Evolutionary conservation across 1,140 invertebrate species (phyloP).

Genomic region (Odontomachus brunneus): DNA sequence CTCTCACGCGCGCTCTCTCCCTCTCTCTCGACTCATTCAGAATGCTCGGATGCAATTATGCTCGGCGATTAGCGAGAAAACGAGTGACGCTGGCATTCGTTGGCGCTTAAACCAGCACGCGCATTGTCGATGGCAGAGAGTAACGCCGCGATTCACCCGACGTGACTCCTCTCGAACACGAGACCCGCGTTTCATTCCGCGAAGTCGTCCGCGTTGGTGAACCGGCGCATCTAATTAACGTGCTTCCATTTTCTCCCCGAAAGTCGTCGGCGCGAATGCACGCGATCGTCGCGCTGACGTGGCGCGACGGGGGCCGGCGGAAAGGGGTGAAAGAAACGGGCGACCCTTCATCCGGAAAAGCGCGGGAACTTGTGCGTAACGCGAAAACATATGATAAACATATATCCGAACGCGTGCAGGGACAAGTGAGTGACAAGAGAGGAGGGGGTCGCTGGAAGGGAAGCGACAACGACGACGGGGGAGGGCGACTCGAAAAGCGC

Average conservation of each 20-base stretch:
- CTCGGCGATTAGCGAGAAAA: slow-evolving; percentile 34
- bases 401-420: slow-evolving; percentile 60
- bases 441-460: too few relatives aligned
- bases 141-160: slow-evolving; percentile 47
- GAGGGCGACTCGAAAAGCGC: slow-evolving; percentile 33
- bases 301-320: neutral
- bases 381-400: slow-evolving; percentile 80
- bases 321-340: slow-evolving; percentile 25
- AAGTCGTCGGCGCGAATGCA: slow-evolving; percentile 13
- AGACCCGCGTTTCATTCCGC: slow-evolving; percentile 64
- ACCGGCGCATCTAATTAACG: slow-evolving; percentile 48
- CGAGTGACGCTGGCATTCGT: slow-evolving; percentile 43
- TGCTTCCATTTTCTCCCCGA: slow-evolving; percentile 9
- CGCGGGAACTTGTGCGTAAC: slow-evolving; percentile 76
- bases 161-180: slow-evolving; percentile 30
- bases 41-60: slow-evolving; percentile 46
- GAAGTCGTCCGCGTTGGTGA: slow-evolving; percentile 70
- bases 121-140: slow-evolving; percentile 19
- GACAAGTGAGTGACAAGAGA: neutral
- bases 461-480: neutral
- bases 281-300: neutral
- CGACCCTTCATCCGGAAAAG: slow-evolving; percentile 75
- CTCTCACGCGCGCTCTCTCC: too few relatives aligned
- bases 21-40: slow-evolving; percentile 31
- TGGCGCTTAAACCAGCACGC: slow-evolving; percentile 26